Evolutionary conservation across 2,888 invertebrate species (phyloP).

Genomic region (Masnerella sp.): DNA sequence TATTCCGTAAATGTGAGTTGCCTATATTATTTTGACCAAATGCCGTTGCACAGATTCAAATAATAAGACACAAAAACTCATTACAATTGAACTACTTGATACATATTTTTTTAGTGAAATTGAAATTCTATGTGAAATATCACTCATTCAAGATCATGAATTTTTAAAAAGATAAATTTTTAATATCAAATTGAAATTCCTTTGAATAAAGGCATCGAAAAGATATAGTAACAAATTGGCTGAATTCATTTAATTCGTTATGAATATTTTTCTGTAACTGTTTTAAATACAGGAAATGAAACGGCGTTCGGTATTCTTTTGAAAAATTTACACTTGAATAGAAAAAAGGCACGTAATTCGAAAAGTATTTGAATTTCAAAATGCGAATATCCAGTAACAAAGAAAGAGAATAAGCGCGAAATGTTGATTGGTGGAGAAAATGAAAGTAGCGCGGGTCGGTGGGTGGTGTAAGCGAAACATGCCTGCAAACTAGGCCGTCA

Average conservation of each 20-base stretch:
- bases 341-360: slow-evolving; percentile 42
- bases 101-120: too few relatives aligned
- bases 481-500: slow-evolving; percentile 67
- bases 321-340: slow-evolving; percentile 44
- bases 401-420: slow-evolving; percentile 43
- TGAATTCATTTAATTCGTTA: slow-evolving; percentile 5
- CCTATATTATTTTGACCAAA: too few relatives aligned
- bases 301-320: slow-evolving; percentile 25
- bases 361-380: slow-evolving; percentile 55
- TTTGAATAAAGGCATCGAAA: too few relatives aligned
- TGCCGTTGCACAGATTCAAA: too few relatives aligned
- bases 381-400: slow-evolving; percentile 35
- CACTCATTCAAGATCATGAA: too few relatives aligned
- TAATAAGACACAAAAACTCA: too few relatives aligned
- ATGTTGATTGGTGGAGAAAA: slow-evolving; percentile 53
- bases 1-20: slow-evolving; percentile 5
- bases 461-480: slow-evolving; percentile 58
- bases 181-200: too few relatives aligned
- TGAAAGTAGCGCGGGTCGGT: slow-evolving; percentile 38
- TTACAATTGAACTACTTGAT: too few relatives aligned
- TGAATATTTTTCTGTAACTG: slow-evolving; percentile 21
- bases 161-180: too few relatives aligned
- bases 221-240: too few relatives aligned
- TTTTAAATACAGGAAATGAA: slow-evolving; percentile 22
- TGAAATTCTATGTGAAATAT: too few relatives aligned